Conservation (phyloP, 2,113 vertebrate genomes). For the Orthonyx spaldingii region DNA sequence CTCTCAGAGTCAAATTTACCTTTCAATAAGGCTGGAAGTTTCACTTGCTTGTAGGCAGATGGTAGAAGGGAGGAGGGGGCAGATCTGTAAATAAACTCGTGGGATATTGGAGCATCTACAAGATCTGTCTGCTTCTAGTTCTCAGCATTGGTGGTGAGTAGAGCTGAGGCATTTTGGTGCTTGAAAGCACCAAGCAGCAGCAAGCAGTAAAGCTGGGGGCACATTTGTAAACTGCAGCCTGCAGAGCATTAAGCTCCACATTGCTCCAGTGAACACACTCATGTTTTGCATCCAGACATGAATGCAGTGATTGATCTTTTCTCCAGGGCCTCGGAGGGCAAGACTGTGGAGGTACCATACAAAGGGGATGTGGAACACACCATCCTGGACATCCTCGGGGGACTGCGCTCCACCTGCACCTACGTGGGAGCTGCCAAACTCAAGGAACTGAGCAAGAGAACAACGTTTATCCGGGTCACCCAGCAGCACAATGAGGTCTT, state of each 20-base stretch:
- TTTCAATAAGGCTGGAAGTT: not conserved
- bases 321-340: conserved; percentile 89
- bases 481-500: conserved; percentile 93
- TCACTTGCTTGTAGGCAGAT: not conserved
- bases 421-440: conserved; percentile 97
- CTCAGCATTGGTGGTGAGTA: not conserved
- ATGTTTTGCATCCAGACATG: not conserved
- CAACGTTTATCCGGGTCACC: conserved; percentile 95
- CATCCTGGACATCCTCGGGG: conserved; percentile 89
- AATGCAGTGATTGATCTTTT: not conserved
- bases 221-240: not conserved
- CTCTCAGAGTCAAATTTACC: not conserved
- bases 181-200: not conserved
- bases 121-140: not conserved
- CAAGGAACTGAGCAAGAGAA: conserved; percentile 93
- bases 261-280: not conserved
- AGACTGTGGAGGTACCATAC: conserved; percentile 92
- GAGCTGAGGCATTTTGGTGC: not conserved
- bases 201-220: not conserved
- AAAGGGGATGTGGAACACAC: conserved; percentile 89
- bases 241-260: not conserved
- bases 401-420: conserved; percentile 95
- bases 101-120: not conserved
- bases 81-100: not conserved
- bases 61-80: not conserved